phyloP scores from a whole-genome alignment of 2,797 vertebrate species.

The Cercopithecus mitis region DNA sequence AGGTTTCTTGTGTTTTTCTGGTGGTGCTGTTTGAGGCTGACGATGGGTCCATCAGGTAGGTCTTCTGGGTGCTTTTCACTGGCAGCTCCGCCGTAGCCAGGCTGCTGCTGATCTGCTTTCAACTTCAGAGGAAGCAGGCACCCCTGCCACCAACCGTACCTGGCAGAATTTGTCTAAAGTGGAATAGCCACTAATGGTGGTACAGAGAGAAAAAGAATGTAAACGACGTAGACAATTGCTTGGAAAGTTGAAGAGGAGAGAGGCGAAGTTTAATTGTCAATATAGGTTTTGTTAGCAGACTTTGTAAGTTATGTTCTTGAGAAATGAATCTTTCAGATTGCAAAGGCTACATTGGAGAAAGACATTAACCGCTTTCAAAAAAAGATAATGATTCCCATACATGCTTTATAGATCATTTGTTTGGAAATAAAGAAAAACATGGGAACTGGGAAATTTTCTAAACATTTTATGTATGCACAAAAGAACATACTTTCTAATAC shows the following conservation, averaged over 20 bases:
- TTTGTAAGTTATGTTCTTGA: not conserved
- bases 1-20: not conserved
- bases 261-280: not conserved
- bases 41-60: not conserved
- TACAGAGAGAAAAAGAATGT: not conserved
- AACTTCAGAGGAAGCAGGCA: not conserved
- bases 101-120: not conserved
- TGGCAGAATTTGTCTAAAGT: not conserved
- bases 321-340: not conserved
- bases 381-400: not conserved
- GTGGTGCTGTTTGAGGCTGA: not conserved
- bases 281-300: not conserved
- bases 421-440: constrained; percentile 2
- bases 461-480: not conserved
- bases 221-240: not conserved
- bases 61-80: not conserved
- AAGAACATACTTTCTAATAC: not conserved
- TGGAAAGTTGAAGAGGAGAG: not conserved
- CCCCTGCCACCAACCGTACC: not conserved
- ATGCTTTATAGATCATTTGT: not conserved
- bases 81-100: not conserved
- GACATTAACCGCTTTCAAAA: not conserved
- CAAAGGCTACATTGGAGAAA: not conserved
- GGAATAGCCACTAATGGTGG: not conserved
- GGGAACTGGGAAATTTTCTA: not conserved